Percentiles rank a stretch among this genome's conserved stretches.
These are phyloP conservation scores for Neelides folsomi DNA, from an alignment of 2,888 invertebrate species.

Conservation along the genomic window DNA sequence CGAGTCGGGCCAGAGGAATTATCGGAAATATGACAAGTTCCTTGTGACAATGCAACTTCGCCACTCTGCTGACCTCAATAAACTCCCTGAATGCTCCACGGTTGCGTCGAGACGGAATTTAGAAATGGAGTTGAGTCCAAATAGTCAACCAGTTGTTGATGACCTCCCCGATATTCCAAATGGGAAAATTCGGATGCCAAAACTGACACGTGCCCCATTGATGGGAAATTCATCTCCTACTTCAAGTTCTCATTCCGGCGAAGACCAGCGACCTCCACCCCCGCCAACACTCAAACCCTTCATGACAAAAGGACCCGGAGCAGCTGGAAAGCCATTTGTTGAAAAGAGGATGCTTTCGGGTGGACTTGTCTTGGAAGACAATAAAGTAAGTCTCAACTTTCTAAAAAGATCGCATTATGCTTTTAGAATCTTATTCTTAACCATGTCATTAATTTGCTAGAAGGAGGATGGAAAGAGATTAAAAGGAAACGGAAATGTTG, in stretches of 20 bases:
- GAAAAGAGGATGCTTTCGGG: slow-evolving; percentile 29
- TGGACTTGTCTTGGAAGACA: slow-evolving; percentile 11
- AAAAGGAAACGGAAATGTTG: slow-evolving; percentile 4
- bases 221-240: slow-evolving; percentile 6
- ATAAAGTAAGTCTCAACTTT: too few relatives aligned
- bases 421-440: too few relatives aligned
- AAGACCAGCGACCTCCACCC: slow-evolving; percentile 2
- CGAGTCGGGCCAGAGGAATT: slow-evolving; percentile 77
- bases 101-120: slow-evolving; percentile 24
- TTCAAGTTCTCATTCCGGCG: slow-evolving; percentile 11
- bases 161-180: background rate
- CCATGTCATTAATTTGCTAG: slow-evolving; percentile 11
- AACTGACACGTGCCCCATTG: slow-evolving; percentile 23
- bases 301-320: background rate
- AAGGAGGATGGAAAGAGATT: slow-evolving; percentile 13
- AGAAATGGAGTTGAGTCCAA: slow-evolving; percentile 14
- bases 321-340: slow-evolving; percentile 17
- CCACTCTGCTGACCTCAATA: slow-evolving; percentile 23
- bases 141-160: background rate
- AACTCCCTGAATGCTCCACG: slow-evolving; percentile 29
- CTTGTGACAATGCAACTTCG: slow-evolving; percentile 54
- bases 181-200: slow-evolving; percentile 18
- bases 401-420: too few relatives aligned
- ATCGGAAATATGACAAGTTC: slow-evolving; percentile 84
- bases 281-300: slow-evolving; percentile 9